A percentile compares a stretch with the other conserved stretches of the same genome.
Conservation (phyloP, 2,113 vertebrate species). For the Periophthalmodon schlosseri region DNA sequence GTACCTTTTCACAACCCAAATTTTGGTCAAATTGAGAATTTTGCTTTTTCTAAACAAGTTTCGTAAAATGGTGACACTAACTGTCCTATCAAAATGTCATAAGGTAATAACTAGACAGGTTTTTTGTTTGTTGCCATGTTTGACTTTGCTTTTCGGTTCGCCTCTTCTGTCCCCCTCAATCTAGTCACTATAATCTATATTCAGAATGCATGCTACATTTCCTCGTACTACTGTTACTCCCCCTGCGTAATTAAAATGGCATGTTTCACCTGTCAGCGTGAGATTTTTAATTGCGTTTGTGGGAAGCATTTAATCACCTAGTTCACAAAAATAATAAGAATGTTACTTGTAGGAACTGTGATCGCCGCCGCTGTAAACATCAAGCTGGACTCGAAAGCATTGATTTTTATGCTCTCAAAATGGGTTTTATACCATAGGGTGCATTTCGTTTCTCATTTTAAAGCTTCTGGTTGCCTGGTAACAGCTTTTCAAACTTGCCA, state of each 20-base stretch:
- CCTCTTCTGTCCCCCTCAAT: too few relatives aligned
- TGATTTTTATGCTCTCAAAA: conserved; percentile 26
- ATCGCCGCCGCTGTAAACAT: conserved; percentile 17
- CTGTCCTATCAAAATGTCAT: too few relatives aligned
- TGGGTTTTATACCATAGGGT: not conserved
- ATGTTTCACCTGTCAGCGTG: not conserved
- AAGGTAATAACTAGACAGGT: too few relatives aligned
- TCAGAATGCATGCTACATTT: not conserved
- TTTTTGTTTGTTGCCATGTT: too few relatives aligned
- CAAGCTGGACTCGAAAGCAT: conserved; percentile 21
- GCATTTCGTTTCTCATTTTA: conserved; percentile 27
- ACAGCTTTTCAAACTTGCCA: conserved; percentile 30
- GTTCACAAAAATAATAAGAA: not conserved
- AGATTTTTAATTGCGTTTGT: conserved; percentile 1
- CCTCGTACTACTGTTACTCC: not conserved
- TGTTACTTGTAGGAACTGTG: not conserved
- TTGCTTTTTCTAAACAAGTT: too few relatives aligned
- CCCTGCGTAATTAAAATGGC: not conserved
- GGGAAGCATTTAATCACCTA: not conserved
- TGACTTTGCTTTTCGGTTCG: too few relatives aligned
- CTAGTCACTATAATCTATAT: not conserved
- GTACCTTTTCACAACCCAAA: too few relatives aligned
- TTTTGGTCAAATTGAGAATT: too few relatives aligned
- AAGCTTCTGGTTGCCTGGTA: conserved; percentile 45
- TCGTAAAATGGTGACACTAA: too few relatives aligned